A percentile compares a stretch with the other conserved stretches of the same genome.
Conservation (phyloP, 2,888 invertebrate genomes). For the Parasteatoda lunata region DNA sequence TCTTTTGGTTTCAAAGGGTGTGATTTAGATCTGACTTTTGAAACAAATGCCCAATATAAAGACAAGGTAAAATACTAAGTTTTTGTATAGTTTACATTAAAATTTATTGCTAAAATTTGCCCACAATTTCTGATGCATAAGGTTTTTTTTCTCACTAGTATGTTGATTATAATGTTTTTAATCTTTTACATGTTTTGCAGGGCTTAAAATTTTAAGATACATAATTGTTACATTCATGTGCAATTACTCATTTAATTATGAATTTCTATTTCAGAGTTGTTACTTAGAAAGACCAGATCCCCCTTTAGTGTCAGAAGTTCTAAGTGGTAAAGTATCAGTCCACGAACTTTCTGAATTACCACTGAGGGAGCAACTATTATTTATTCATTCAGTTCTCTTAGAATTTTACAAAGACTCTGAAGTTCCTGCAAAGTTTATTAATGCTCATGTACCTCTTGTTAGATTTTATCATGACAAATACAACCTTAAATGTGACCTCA, state of each 20-base stretch:
- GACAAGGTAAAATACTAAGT: slow-evolving; percentile 16
- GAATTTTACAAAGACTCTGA: slow-evolving; percentile 58
- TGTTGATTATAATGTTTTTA: background rate
- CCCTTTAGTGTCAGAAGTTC: slow-evolving; percentile 48
- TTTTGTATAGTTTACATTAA: background rate
- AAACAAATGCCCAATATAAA: slow-evolving; percentile 11
- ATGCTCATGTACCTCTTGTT: slow-evolving; percentile 51
- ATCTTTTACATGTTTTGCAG: background rate
- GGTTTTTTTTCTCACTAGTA: background rate
- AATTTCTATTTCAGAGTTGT: slow-evolving; percentile 7
- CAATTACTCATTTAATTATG: background rate
- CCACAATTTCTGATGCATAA: background rate
- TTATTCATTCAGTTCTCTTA: slow-evolving; percentile 47
- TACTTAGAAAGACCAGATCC: slow-evolving; percentile 55
- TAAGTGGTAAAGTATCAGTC: slow-evolving; percentile 56
- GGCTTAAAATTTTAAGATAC: background rate
- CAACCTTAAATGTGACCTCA: slow-evolving; percentile 59
- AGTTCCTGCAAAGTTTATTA: slow-evolving; percentile 44
- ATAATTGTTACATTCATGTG: background rate
- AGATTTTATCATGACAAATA: slow-evolving; percentile 58
- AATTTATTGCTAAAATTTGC: background rate
- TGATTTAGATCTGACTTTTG: slow-evolving; percentile 63
- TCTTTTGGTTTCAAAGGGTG: slow-evolving; percentile 65
- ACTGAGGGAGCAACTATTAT: slow-evolving; percentile 40
- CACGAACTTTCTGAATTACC: slow-evolving; percentile 43